Evolutionary conservation across 1,140 invertebrate species (phyloP), one percentile per base, ranked within the genome.

Genomic region (Orius insidiosus): DNA sequence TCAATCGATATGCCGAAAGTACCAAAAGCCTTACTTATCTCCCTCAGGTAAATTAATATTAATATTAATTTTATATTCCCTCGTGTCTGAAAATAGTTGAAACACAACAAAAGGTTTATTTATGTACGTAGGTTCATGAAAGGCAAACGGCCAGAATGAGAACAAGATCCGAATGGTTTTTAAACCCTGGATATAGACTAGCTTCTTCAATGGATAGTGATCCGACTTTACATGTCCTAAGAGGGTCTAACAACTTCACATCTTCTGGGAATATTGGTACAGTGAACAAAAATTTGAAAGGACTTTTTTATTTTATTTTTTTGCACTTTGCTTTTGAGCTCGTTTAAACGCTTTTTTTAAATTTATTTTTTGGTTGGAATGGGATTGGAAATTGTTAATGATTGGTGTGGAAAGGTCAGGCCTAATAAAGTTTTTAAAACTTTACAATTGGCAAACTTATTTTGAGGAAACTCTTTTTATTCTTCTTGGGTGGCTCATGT

Each of bases 161-260:
- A 62, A 89, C 85, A 37, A 72, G 88, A 55, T 90, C 85, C 37
- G 87, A 93, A 63, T 94, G 88, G 88, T 93, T 92, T 69, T 72
- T 93, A 58, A 78, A 78, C 53, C 79, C 80, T 38, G 74, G 76
- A 42, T 61, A 64, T 64, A 54, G 63, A 58, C 56, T 59, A 54
- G 52, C 63, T 24, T 45, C 56, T 4, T 58, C 58, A 16, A 63
- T 64, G 24, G 66, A 68, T 47, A 65, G 63, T 48, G 66, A 68
- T 56, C 65, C 65, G 8, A 59, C 63, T 9, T 59, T 68, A 50
- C 61, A 67, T 48, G 58, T 69, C 39, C 55, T 67, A 15, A 58
- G 64, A 36, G 63, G 64, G 19, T 66, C 65, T 4, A 67, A 66
- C 56, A 59, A 59, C 16, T 45, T 53, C n/a, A 62, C 63, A 39